These are phyloP conservation scores for Actinopyga echinites DNA, from an alignment of 53 echinoderm and acorn worm genomes.

Conservation along the genomic window DNA sequence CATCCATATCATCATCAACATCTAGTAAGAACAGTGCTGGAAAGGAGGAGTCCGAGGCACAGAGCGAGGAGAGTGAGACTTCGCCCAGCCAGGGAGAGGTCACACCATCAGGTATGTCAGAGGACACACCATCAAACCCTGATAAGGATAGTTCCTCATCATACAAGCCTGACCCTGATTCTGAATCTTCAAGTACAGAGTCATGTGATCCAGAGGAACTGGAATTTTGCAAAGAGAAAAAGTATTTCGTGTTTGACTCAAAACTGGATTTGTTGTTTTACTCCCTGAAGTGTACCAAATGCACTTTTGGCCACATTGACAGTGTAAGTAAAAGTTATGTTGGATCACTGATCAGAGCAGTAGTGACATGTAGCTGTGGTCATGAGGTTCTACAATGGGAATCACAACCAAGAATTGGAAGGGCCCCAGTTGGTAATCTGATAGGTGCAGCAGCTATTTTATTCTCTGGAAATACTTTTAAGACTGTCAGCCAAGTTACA, in stretches of 20 bases:
- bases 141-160: no score
- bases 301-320: no score
- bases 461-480: slow-evolving; percentile 23
- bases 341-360: slow-evolving; percentile 30
- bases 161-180: no score
- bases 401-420: slow-evolving; percentile 54
- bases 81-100: no score
- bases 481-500: neutral
- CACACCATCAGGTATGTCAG: no score
- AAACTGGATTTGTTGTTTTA: slow-evolving; percentile 26
- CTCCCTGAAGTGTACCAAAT: no score
- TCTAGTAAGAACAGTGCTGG: no score
- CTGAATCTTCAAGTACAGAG: no score
- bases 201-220: neutral
- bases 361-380: slow-evolving; percentile 37
- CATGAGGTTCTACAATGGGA: slow-evolving; percentile 46
- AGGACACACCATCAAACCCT: no score
- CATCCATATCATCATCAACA: no score
- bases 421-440: slow-evolving; percentile 44
- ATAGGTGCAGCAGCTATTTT: slow-evolving; percentile 8
- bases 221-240: slow-evolving; percentile 3
- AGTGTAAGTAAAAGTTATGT: neutral
- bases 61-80: no score
- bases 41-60: no score
- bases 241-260: slow-evolving; percentile 21